Conservation (phyloP, 2,113 vertebrate species). For the Oplegnathus fasciatus region DNA sequence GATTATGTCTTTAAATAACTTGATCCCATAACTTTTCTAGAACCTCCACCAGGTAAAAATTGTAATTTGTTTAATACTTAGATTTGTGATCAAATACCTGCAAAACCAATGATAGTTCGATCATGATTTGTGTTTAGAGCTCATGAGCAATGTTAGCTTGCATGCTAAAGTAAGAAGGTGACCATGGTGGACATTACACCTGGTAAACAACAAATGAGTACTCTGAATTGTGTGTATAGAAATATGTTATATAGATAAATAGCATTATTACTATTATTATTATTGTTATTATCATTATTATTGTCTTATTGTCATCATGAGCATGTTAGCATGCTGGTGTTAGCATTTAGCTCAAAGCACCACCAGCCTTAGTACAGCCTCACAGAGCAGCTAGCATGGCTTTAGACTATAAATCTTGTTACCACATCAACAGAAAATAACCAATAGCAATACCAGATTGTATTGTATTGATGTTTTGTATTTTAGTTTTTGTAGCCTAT, state of each 20-base stretch:
- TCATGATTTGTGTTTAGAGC: background rate
- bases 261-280: background rate
- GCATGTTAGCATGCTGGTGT: background rate
- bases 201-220: no score
- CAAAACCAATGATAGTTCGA: background rate
- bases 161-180: background rate
- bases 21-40: background rate
- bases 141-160: background rate
- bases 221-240: background rate
- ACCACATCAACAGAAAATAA: background rate
- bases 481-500: background rate
- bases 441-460: background rate
- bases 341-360: background rate
- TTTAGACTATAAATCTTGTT: background rate
- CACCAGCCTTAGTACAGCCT: background rate
- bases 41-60: background rate
- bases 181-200: background rate
- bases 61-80: background rate
- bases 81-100: no score
- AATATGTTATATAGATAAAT: background rate
- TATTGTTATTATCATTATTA: background rate
- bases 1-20: no score
- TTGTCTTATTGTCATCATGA: background rate
- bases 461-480: background rate
- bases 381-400: background rate